Conservation (phyloP, 1,140 invertebrate species). For the Plodia interpunctella region DNA sequence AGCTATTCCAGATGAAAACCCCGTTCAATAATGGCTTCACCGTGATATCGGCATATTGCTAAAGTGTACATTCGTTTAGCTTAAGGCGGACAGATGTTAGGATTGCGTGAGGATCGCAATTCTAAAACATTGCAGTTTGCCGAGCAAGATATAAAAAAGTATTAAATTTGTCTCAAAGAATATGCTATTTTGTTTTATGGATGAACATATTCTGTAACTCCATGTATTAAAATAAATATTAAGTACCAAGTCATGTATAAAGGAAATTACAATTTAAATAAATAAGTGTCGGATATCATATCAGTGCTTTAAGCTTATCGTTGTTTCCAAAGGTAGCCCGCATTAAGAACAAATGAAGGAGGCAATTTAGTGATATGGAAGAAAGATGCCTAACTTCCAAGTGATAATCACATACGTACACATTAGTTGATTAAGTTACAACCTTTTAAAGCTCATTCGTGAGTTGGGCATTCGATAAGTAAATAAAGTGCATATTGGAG, state of each 20-base stretch:
- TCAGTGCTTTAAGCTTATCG: too few relatives aligned
- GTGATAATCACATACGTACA: constrained; percentile 52
- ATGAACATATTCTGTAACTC: too few relatives aligned
- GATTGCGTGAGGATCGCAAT: constrained; percentile 40
- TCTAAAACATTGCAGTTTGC: constrained; percentile 22
- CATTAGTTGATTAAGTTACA: constrained; percentile 59
- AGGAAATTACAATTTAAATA: too few relatives aligned
- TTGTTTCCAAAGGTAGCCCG: background rate
- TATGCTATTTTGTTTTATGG: too few relatives aligned
- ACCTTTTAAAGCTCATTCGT: constrained; percentile 52
- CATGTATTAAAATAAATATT: too few relatives aligned
- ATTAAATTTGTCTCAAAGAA: too few relatives aligned
- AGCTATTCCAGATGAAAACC: background rate
- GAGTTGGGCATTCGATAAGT: constrained; percentile 39
- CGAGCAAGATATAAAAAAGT: too few relatives aligned
- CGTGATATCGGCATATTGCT: constrained; percentile 25
- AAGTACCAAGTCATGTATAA: too few relatives aligned
- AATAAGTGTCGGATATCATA: too few relatives aligned
- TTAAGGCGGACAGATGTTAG: constrained; percentile 37
- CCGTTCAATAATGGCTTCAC: constrained; percentile 13
- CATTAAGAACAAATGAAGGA: constrained; percentile 11
- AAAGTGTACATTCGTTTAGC: constrained; percentile 30
- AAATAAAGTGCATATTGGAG: constrained; percentile 44
- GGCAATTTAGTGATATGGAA: constrained; percentile 18
- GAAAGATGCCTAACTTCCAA: constrained; percentile 25